A percentile compares a stretch with the other conserved stretches of the same genome.
phyloP scores from a whole-genome alignment of 2,113 vertebrate species.

The Poeciliopsis retropinna region DNA sequence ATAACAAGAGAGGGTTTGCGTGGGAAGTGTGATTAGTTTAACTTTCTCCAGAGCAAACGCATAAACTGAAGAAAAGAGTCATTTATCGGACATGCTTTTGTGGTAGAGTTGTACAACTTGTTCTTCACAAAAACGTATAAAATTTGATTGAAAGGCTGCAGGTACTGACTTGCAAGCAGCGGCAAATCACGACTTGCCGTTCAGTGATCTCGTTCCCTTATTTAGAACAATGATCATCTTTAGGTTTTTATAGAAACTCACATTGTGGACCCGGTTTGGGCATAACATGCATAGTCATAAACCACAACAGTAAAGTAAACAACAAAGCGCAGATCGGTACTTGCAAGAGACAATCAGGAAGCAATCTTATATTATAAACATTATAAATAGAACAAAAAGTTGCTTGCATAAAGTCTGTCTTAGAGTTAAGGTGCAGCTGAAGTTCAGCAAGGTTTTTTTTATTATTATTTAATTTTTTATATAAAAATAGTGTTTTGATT shows the following conservation, averaged over 20 bases:
- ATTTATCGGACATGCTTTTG: slow-evolving; percentile 13
- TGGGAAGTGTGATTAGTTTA: slow-evolving; percentile 30
- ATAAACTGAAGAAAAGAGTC: slow-evolving; percentile 7
- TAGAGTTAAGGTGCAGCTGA: background rate
- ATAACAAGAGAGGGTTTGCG: slow-evolving; percentile 62
- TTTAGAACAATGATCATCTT: slow-evolving; percentile 49
- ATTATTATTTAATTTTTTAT: background rate
- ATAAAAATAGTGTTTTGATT: slow-evolving; percentile 32
- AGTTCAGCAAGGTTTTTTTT: background rate
- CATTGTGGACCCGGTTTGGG: slow-evolving; percentile 8
- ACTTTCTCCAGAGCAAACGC: slow-evolving; percentile 20
- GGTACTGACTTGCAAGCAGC: slow-evolving; percentile 16
- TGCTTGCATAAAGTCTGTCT: background rate
- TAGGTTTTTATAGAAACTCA: slow-evolving; percentile 23
- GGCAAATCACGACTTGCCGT: slow-evolving; percentile 54
- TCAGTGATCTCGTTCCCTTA: slow-evolving; percentile 33
- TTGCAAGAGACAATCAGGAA: background rate
- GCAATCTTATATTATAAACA: background rate
- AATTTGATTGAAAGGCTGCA: slow-evolving; percentile 30
- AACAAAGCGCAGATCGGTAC: slow-evolving; percentile 44
- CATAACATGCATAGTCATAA: slow-evolving; percentile 41
- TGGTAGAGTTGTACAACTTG: background rate
- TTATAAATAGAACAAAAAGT: background rate
- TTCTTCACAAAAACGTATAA: background rate
- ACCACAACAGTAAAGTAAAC: slow-evolving; percentile 53